Conservation (phyloP, 2,888 invertebrate species). For the Brachycybe producta region DNA sequence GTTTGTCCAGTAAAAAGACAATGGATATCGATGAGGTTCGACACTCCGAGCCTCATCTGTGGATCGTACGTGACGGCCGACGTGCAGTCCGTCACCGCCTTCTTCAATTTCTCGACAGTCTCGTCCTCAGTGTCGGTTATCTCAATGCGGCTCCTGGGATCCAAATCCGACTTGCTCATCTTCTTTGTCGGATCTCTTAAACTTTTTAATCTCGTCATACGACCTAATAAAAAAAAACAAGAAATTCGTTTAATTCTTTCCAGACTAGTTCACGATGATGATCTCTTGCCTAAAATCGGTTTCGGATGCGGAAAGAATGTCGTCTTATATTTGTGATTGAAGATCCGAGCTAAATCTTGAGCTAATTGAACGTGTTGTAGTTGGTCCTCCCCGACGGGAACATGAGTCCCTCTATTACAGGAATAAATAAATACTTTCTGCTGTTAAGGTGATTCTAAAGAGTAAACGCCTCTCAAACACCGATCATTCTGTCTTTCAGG, state of each 20-base stretch:
- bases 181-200: constrained; percentile 75
- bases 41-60: constrained; percentile 63
- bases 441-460: no score
- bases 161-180: constrained; percentile 93
- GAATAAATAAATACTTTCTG: constrained; percentile 1
- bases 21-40: constrained; percentile 77
- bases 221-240: no score
- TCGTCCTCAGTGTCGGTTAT: constrained; percentile 59
- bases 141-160: constrained; percentile 62
- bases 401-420: constrained; percentile 62
- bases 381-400: constrained; percentile 94
- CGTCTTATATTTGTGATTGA: constrained; percentile 64
- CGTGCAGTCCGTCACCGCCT: constrained; percentile 79
- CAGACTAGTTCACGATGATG: constrained; percentile 13
- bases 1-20: constrained; percentile 53
- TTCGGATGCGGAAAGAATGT: constrained; percentile 65
- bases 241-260: no score
- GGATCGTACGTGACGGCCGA: constrained; percentile 72
- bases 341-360: constrained; percentile 62
- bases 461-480: no score
- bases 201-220: constrained; percentile 50
- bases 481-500: no score
- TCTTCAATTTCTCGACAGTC: constrained; percentile 60
- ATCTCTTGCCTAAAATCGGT: constrained; percentile 43
- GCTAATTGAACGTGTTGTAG: constrained; percentile 71